Evolutionary conservation across 2,113 vertebrate species (phyloP).

Genomic region (Ophthalmotilapia sp.): DNA sequence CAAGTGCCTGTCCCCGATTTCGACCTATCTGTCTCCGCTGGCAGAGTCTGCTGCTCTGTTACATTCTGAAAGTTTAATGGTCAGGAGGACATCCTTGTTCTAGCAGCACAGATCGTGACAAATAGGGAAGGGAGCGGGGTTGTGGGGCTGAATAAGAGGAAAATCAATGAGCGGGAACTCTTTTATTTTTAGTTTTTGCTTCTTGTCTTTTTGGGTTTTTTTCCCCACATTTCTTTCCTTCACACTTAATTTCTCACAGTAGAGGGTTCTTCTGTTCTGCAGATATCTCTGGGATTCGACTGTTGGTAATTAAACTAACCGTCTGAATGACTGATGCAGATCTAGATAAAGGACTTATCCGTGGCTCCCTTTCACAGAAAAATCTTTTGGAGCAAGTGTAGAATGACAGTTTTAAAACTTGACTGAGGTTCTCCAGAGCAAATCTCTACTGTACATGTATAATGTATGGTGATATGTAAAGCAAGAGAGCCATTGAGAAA

Average conservation of each 20-base stretch:
- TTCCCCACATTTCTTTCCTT: background rate
- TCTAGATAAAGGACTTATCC: background rate
- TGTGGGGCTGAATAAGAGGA: background rate
- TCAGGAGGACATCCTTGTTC: background rate
- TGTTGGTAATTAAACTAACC: slow-evolving; percentile 37
- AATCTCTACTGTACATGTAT: background rate
- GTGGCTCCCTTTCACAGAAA: background rate
- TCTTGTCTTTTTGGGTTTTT: fast-evolving
- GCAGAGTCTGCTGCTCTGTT: background rate
- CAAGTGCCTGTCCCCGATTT: background rate
- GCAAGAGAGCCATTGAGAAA: background rate
- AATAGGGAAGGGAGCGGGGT: background rate
- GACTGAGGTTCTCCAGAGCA: background rate
- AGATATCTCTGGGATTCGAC: background rate
- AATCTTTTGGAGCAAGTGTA: background rate
- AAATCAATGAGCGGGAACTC: background rate
- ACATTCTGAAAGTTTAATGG: background rate
- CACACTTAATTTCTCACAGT: background rate
- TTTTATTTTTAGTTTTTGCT: background rate
- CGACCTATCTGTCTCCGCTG: background rate
- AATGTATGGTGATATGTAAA: background rate
- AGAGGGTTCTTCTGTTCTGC: slow-evolving; percentile 1
- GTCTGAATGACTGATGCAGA: slow-evolving; percentile 15
- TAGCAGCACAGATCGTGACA: background rate
- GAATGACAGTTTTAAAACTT: background rate